phyloP scores from a whole-genome alignment of 2,888 invertebrate species.

The Shargacucullia verbasci region DNA sequence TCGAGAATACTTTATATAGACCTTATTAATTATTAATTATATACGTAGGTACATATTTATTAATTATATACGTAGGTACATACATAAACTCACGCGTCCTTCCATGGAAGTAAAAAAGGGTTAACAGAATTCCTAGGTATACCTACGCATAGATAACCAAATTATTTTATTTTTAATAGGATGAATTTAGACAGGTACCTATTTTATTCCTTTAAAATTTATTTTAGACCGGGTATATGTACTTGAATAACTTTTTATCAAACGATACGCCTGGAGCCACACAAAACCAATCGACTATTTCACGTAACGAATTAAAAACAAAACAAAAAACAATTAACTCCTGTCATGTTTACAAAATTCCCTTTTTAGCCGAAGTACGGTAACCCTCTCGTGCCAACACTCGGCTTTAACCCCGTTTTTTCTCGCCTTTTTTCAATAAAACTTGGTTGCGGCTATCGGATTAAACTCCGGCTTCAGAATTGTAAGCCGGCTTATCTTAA shows the following conservation, averaged over 20 bases:
- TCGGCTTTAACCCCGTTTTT: constrained; percentile 15
- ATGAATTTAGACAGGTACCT: too few species aligned
- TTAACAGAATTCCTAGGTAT: too few species aligned
- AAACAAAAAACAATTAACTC: constrained; percentile 2
- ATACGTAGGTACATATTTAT: too few species aligned
- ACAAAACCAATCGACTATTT: constrained; percentile 8
- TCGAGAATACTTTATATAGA: too few species aligned
- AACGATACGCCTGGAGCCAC: not conserved
- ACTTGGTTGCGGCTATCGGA: constrained; percentile 31
- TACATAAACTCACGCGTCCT: too few species aligned
- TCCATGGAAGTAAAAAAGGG: too few species aligned
- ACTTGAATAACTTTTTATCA: not conserved
- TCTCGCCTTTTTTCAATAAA: constrained; percentile 30
- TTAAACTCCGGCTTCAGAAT: constrained; percentile 17
- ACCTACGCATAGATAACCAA: too few species aligned
- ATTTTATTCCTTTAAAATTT: too few species aligned
- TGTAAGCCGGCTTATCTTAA: constrained; percentile 32
- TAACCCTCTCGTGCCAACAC: constrained; percentile 18
- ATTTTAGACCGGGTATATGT: too few species aligned
- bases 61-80: too few species aligned
- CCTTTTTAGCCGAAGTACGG: constrained; percentile 23
- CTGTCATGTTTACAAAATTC: constrained; percentile 10
- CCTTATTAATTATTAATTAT: too few species aligned
- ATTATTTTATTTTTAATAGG: too few species aligned
- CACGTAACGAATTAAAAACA: constrained; percentile 5